phyloP scores from a whole-genome alignment of 1,140 invertebrate species.

The Temnothorax curvispinosus region DNA sequence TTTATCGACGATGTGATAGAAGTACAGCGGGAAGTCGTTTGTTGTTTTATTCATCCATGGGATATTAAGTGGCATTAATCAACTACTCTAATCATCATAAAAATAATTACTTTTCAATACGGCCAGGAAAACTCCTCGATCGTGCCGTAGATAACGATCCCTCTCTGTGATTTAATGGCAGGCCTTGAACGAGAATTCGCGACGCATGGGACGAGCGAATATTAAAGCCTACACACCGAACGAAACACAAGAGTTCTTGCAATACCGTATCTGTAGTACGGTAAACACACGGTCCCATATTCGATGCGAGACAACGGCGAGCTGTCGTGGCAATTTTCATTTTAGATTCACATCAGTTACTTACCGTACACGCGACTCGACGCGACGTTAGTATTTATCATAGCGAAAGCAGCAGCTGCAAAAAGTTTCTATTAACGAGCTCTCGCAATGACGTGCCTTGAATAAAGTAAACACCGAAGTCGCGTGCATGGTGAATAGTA shows the following conservation, averaged over 20 bases:
- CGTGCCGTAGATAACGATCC: neutral
- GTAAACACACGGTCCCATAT: neutral
- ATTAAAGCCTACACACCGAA: neutral
- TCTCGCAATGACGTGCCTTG: constrained; percentile 12
- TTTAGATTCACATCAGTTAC: constrained; percentile 29
- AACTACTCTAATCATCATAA: neutral
- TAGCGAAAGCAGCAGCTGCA: neutral
- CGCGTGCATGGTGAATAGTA: constrained; percentile 4
- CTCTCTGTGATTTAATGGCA: neutral
- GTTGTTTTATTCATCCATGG: neutral
- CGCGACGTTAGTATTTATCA: constrained; percentile 22
- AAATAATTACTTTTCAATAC: constrained; percentile 24
- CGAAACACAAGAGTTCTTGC: constrained; percentile 16
- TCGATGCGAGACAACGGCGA: constrained; percentile 15
- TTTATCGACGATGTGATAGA: neutral
- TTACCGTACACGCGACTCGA: constrained; percentile 32
- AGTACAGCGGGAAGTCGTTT: neutral
- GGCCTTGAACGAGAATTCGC: neutral
- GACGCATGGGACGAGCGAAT: neutral
- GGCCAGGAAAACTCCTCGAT: neutral
- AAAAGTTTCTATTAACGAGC: constrained; percentile 43
- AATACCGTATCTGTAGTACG: neutral
- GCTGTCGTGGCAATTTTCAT: constrained; percentile 28
- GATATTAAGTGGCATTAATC: neutral
- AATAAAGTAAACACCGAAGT: constrained; percentile 14